Percentiles rank a stretch among this genome's conserved stretches.
These are phyloP conservation scores for Scomberomorus guttatus DNA, from an alignment of 2,797 vertebrate species.

Conservation along the genomic window DNA sequence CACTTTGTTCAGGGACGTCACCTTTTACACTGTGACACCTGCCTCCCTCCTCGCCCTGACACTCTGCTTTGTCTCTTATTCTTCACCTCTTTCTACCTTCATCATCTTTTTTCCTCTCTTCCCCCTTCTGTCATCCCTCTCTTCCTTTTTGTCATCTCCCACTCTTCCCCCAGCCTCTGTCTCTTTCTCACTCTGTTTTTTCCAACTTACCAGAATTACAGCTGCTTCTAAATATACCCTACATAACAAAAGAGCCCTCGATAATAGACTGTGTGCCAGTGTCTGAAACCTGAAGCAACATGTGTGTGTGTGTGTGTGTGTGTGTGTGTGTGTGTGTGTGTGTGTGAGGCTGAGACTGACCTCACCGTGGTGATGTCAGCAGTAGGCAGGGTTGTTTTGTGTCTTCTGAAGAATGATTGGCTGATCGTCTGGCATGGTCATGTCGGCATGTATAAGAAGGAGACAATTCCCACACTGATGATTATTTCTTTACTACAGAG, in stretches of 20 bases:
- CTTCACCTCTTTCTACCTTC: neutral
- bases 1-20: slow-evolving; percentile 40
- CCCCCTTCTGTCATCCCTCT: neutral
- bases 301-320: slow-evolving; percentile 34
- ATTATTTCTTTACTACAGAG: slow-evolving; percentile 17
- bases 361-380: slow-evolving; percentile 61
- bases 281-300: slow-evolving; percentile 69
- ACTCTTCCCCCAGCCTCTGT: neutral
- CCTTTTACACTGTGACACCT: slow-evolving; percentile 29
- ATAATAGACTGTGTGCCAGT: slow-evolving; percentile 58
- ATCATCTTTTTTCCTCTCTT: too few relatives aligned
- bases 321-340: slow-evolving; percentile 28
- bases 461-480: neutral
- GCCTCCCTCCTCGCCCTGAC: neutral
- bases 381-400: slow-evolving; percentile 46
- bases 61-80: neutral
- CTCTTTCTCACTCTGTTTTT: neutral
- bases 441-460: slow-evolving; percentile 62
- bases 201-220: slow-evolving; percentile 37
- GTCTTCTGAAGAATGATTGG: slow-evolving; percentile 47
- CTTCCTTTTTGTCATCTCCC: neutral
- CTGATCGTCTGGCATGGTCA: slow-evolving; percentile 2
- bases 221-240: slow-evolving; percentile 77
- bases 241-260: slow-evolving; percentile 66
- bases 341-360: slow-evolving; percentile 37